These are phyloP conservation scores for Rhinophrynus dorsalis DNA, from an alignment of 2,797 vertebrate species.

Conservation along the genomic window DNA sequence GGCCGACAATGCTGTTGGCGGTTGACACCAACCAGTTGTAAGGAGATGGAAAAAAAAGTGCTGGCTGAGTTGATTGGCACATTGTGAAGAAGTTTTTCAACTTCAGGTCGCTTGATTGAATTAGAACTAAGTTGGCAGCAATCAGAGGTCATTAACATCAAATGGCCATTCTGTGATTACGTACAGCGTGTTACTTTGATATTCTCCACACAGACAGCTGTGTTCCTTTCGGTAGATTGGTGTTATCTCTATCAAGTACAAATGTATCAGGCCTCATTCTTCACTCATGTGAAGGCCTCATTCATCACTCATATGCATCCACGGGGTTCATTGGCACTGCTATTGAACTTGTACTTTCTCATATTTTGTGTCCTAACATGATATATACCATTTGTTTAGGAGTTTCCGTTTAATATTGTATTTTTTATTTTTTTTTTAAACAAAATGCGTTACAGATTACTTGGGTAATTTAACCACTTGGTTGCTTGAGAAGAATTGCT, in stretches of 20 bases:
- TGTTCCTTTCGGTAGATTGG: not conserved
- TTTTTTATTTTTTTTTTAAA: no score
- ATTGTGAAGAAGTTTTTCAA: conserved; percentile 26
- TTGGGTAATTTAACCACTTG: no score
- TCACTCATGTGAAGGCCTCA: not conserved
- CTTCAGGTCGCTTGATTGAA: conserved; percentile 10
- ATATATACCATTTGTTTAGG: no score
- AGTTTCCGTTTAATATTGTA: no score
- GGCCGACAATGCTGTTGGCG: conserved; percentile 15
- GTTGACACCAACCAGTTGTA: conserved; percentile 6
- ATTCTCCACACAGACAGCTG: not conserved
- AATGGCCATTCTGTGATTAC: conserved; percentile 18
- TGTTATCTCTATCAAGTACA: not conserved
- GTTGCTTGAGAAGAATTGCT: no score
- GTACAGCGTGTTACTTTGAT: not conserved
- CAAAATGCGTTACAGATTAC: no score
- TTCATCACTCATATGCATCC: no score
- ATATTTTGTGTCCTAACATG: no score
- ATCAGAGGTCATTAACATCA: conserved; percentile 27
- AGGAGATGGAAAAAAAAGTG: conserved; percentile 30
- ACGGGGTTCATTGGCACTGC: no score
- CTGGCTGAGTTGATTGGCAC: conserved; percentile 27
- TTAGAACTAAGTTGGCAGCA: conserved; percentile 8
- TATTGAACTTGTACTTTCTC: no score
- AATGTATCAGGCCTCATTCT: not conserved